These are phyloP conservation scores for Argentina silus DNA, from an alignment of 2,797 vertebrate species.

Conservation along the genomic window DNA sequence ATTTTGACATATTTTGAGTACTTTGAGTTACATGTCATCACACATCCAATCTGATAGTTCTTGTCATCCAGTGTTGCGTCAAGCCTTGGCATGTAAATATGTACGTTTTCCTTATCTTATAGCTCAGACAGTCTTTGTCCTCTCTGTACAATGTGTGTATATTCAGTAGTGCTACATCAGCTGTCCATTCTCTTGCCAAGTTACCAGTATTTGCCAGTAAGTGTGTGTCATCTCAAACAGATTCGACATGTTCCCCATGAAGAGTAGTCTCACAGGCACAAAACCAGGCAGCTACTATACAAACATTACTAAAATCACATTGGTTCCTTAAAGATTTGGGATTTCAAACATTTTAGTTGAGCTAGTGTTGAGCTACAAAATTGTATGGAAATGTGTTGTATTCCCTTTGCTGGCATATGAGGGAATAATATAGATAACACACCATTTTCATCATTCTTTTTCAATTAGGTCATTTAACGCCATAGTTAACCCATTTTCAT, in stretches of 20 bases:
- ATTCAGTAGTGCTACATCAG: neutral
- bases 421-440: too few relatives aligned
- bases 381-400: conserved; percentile 7
- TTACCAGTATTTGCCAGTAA: conserved; percentile 22
- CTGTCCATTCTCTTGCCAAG: conserved; percentile 9
- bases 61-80: conserved; percentile 10
- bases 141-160: conserved; percentile 4
- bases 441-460: too few relatives aligned
- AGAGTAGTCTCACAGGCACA: neutral
- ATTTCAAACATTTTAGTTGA: neutral
- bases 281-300: conserved; percentile 41
- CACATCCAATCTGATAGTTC: conserved; percentile 20
- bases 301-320: neutral
- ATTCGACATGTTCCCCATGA: conserved; percentile 14
- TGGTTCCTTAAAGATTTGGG: neutral
- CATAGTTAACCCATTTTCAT: too few relatives aligned
- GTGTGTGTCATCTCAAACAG: conserved; percentile 13
- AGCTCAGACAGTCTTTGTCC: neutral
- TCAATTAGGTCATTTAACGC: too few relatives aligned
- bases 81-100: conserved; percentile 38
- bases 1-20: neutral
- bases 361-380: conserved; percentile 2
- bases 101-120: conserved; percentile 20
- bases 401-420: too few relatives aligned
- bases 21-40: neutral